Base-by-base conservation (phyloP, 2,888 invertebrate species). In the Drosophila testacea region DNA sequence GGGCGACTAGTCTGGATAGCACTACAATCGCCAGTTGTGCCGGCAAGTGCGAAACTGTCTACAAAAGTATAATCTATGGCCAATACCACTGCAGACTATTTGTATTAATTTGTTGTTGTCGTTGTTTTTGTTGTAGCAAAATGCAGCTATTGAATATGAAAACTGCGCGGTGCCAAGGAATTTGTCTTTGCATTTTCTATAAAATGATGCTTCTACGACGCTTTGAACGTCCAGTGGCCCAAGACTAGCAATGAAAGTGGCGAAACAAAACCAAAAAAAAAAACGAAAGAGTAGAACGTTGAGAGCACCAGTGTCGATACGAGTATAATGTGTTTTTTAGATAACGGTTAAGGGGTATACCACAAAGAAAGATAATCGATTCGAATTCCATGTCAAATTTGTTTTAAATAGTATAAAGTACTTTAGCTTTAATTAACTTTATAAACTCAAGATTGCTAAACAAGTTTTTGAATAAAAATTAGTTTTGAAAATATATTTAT, bases 81-180 rank as follows among this genome's bases (percentile, higher is more conserved):
- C 79, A 52, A 81, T 82, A 84, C 72, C 83, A 80, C 54, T 72
- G 86, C 88, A 83, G 88, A 77, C 87, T 87, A 89, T 83, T 83
- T 88, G 83, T 89, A 83, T 83, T 83, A 87, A 89, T 89, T 83
- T 88, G 77, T 84, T 79, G 64, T 72, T 75, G 55, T 47, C 61
- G 38, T 42, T 54, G 46, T 41, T 54, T 52, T 48, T 56, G 34
- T 28, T 64, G 59, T 48, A 39, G 51, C 34, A 54, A 47, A 62
- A 60, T 27, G 52, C 32, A 48, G 61, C 70, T 64, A 73, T 83
- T 81, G 75, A 79, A 80, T 81, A 77, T 80, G 69, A 75, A 69
- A 72, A 64, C 57, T 59, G 28, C 44, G 32, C 56, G 44, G 6
- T 36, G 48, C 64, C 47, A 52, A 77, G 52, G 60, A 75, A 78